Conservation (phyloP, 2,113 vertebrate species). For the Tympanuchus pallidicinctus region DNA sequence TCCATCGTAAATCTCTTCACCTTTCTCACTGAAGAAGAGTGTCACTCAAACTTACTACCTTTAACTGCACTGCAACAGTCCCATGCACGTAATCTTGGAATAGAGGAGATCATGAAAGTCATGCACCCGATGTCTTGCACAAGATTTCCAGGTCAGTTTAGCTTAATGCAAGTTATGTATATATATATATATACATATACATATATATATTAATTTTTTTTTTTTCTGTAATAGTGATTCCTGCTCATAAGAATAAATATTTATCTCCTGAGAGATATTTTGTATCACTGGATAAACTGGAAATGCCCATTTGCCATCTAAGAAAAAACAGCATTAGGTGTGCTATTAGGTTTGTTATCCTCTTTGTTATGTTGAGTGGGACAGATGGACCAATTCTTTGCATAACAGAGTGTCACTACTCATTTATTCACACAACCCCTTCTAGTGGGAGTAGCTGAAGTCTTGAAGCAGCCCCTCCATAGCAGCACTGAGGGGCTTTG, state of each 20-base stretch:
- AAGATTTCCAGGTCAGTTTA: not conserved
- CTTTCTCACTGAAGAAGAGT: not conserved
- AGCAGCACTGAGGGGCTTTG: not conserved
- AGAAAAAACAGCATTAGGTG: not conserved
- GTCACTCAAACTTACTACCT: not conserved
- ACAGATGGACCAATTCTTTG: not conserved
- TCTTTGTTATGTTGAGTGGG: not conserved
- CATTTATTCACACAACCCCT: not conserved
- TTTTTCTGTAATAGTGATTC: not conserved
- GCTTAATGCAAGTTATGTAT: not conserved
- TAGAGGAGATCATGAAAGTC: not conserved
- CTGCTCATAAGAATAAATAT: not conserved
- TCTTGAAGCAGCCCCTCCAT: not conserved
- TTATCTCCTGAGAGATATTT: not conserved
- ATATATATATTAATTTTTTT: not conserved
- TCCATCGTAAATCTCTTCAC: not conserved
- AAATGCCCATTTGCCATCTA: not conserved
- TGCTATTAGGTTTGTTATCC: not conserved
- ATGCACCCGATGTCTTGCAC: not conserved
- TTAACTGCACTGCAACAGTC: not conserved
- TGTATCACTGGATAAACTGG: not conserved
- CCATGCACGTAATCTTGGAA: not conserved
- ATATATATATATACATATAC: too few species aligned
- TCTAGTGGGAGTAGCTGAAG: not conserved
- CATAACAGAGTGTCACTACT: not conserved